Evolutionary conservation across 2,888 invertebrate genomes (phyloP).

Genomic region (Disparrhopalites patrizii): DNA sequence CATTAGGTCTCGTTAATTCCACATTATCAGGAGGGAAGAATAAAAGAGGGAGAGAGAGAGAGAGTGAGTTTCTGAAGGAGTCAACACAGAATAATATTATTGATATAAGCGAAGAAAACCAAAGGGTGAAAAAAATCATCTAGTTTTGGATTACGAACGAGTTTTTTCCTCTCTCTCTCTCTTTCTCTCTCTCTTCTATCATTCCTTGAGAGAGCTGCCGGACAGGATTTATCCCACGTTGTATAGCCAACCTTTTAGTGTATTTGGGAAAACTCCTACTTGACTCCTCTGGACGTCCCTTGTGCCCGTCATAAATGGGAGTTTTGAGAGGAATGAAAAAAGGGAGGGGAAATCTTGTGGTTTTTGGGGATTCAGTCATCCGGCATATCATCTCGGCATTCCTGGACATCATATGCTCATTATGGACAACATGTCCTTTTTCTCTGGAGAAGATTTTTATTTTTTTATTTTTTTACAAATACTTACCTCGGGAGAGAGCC

Average conservation of each 20-base stretch:
- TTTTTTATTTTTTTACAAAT: too few species aligned
- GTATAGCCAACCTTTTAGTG: conserved; percentile 9
- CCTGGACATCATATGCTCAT: conserved; percentile 7
- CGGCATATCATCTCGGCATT: conserved; percentile 7
- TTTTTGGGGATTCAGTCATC: too few species aligned
- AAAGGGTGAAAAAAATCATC: conserved; percentile 25
- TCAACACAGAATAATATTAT: neutral
- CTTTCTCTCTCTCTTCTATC: neutral
- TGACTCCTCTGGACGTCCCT: neutral
- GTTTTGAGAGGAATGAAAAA: too few species aligned
- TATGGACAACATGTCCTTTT: too few species aligned
- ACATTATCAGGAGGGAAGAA: too few species aligned
- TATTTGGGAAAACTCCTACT: too few species aligned
- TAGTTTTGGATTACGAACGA: conserved; percentile 46
- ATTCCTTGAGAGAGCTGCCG: conserved; percentile 8
- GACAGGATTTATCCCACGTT: conserved; percentile 7
- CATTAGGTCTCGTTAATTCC: conserved; percentile 49
- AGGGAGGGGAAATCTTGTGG: too few species aligned
- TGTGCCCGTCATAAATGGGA: too few species aligned
- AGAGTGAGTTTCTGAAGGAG: conserved; percentile 11
- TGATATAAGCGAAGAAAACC: conserved; percentile 7
- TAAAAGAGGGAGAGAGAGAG: too few species aligned
- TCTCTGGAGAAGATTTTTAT: too few species aligned
- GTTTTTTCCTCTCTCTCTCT: conserved; percentile 34
- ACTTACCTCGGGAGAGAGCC: too few species aligned